Base-by-base conservation (phyloP, 2,113 vertebrate species). In the Lycocorax pyrrhopterus region DNA sequence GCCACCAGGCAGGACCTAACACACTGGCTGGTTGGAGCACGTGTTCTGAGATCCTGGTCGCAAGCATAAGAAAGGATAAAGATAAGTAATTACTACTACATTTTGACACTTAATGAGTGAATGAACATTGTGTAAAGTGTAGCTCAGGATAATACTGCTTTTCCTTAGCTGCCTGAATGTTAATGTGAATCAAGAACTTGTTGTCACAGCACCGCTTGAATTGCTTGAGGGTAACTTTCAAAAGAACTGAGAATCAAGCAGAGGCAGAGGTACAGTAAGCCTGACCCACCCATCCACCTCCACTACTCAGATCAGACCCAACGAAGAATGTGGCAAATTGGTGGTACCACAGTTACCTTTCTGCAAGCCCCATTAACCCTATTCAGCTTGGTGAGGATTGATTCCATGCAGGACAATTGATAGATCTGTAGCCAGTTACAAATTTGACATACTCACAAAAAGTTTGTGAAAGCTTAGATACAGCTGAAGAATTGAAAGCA, bases 1-100 rank as follows among this genome's bases (percentile, higher is more conserved):
- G 35, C 35, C 1, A 10, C 17, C 29, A 53, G 67, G 5, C 55
- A 43, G 62, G 56, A 74, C 29, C 29, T 66, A 62, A 69, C 16
- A 33, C 1, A 0, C 0, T 33, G 52, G 16, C 30, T 76, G 23
- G 7, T 0, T 46, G 47, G 7, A 81, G 18, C 41, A 66, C 14
- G 13, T 16, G 35, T 4, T 66, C 71, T 32, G n/a, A 62, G 63
- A 53, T 20, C 20, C 19, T 32, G 23, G 16, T 5, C 59, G 58
- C 23, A 63, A 64, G 39, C 27, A 30, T 16, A 60, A 64, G 30
- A 59, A 76, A 79, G 7, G 13, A 29, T 26, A 39, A 56, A 76
- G 68, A 15, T 4, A 78, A 62, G 6, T 18, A 44, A 56, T 32
- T 6, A 77, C 22, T 78, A 63, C 12, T 67, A 12, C 26, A 33